These are phyloP conservation scores for Melanaphis sacchari DNA, from an alignment of 1,140 invertebrate species.

Conservation along the genomic window DNA sequence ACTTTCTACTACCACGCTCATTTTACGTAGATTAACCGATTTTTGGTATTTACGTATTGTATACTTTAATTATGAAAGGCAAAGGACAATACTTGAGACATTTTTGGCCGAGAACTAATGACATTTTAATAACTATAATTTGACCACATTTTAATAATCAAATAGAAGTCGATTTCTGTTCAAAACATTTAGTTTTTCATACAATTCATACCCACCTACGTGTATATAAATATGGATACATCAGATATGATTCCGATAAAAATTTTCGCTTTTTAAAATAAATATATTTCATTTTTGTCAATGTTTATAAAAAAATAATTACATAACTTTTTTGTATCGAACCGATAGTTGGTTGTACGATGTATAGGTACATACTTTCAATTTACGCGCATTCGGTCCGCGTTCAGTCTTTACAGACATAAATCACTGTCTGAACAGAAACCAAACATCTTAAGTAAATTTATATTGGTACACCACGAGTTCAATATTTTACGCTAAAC, in stretches of 20 bases:
- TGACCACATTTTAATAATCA: background rate
- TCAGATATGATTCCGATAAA: background rate
- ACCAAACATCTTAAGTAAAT: conserved; percentile 14
- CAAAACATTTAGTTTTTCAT: background rate
- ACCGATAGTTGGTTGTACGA: background rate
- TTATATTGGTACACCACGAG: background rate
- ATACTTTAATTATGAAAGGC: background rate
- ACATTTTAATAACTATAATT: background rate
- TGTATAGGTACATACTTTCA: background rate
- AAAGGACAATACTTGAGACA: background rate
- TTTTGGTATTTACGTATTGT: background rate
- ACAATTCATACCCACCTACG: background rate
- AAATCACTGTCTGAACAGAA: conserved; percentile 7
- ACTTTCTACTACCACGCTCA: background rate
- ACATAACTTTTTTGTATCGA: background rate
- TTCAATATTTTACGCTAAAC: conserved; percentile 15
- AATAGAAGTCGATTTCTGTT: background rate
- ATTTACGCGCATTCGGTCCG: background rate
- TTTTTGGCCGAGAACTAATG: background rate
- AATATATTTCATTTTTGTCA: background rate
- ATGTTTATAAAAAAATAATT: background rate
- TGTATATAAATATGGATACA: background rate
- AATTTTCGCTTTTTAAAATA: no score
- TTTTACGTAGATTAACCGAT: background rate
- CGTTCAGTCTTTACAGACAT: background rate